A percentile compares a stretch with the other conserved stretches of the same genome.
phyloP scores from a whole-genome alignment of 2,888 invertebrate species.

The Lasioglossum lativentre region DNA sequence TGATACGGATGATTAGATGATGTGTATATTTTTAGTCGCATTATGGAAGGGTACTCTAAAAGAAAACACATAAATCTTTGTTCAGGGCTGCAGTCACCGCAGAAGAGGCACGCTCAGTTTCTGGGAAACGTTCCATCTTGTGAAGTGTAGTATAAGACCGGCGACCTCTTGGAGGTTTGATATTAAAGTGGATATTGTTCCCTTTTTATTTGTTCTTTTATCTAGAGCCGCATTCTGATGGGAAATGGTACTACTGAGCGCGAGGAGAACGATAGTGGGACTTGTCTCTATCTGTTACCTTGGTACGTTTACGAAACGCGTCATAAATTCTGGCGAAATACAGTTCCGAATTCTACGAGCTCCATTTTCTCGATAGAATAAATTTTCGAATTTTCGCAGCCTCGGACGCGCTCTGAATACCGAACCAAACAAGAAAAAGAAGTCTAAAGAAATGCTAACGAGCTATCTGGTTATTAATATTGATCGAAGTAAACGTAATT shows the following conservation, averaged over 20 bases:
- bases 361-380: not conserved
- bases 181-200: constrained; percentile 1
- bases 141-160: not conserved
- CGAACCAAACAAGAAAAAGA: not conserved
- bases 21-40: not conserved
- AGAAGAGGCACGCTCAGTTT: not conserved
- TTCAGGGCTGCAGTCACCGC: not conserved
- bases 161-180: not conserved
- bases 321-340: not conserved
- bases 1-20: not conserved
- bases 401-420: no score
- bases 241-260: not conserved
- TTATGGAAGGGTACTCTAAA: not conserved
- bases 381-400: not conserved
- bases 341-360: not conserved
- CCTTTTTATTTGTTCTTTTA: not conserved
- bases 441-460: not conserved
- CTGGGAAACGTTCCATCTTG: not conserved
- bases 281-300: not conserved
- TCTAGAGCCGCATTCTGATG: not conserved
- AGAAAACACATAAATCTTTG: not conserved
- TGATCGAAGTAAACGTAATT: not conserved
- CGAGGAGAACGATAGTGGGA: not conserved
- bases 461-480: not conserved
- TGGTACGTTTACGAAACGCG: not conserved